Conservation (phyloP, 2,888 invertebrate genomes). For the Diaperis boleti region DNA sequence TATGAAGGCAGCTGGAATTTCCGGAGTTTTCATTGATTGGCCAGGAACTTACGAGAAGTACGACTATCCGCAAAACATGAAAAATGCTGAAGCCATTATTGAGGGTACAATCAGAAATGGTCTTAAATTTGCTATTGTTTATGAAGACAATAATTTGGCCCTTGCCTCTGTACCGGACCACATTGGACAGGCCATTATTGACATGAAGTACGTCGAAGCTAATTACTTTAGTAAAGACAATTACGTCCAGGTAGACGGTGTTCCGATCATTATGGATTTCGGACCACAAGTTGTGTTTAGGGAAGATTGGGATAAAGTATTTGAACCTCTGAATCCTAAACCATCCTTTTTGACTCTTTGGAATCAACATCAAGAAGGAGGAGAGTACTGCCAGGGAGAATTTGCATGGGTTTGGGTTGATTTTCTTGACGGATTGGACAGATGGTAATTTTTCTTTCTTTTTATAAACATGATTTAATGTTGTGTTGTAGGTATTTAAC, state of each 20-base stretch:
- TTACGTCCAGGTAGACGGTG: constrained; percentile 16
- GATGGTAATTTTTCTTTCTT: no score
- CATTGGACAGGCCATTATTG: constrained; percentile 17
- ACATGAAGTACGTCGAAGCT: constrained; percentile 16
- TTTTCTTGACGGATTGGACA: constrained; percentile 10
- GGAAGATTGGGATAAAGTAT: constrained; percentile 9
- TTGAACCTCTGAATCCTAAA: constrained; percentile 19
- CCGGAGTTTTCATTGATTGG: constrained; percentile 26
- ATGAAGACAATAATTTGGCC: constrained; percentile 28
- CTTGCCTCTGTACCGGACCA: constrained; percentile 6
- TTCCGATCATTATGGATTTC: constrained; percentile 19
- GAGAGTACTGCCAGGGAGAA: neutral
- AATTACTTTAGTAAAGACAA: constrained; percentile 26
- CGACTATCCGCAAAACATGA: constrained; percentile 23
- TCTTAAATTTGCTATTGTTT: constrained; percentile 21
- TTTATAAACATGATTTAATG: no score
- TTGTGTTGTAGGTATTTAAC: no score
- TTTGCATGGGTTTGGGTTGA: constrained; percentile 16
- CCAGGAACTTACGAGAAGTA: constrained; percentile 11
- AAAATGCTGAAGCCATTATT: constrained; percentile 23
- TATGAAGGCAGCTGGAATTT: no score
- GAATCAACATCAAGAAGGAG: constrained; percentile 24
- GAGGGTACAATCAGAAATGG: constrained; percentile 6
- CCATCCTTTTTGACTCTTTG: no score
- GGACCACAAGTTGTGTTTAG: constrained; percentile 3